Evolutionary conservation across 2,113 vertebrate species (phyloP), one percentile per base, ranked within the genome.

Genomic region (Alaudala cheleensis): DNA sequence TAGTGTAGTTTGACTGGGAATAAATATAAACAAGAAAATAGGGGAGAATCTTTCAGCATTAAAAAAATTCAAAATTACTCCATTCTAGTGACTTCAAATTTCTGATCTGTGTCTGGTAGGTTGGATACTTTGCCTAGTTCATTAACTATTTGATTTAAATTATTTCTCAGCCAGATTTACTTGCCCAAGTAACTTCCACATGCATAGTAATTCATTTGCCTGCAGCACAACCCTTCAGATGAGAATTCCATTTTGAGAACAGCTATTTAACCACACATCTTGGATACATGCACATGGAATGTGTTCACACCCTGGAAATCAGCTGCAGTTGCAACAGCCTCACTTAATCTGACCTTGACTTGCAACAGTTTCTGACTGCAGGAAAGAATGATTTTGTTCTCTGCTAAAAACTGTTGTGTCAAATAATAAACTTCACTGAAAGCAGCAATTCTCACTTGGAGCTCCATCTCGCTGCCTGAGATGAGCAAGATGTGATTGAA

Each of bases 281-380:
- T 44, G n/a, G 40, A 47, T 14, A 44, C 2, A 3, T 3, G 22
- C 11, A 33, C 28, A 24, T 3, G 0, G 3, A 54, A 12, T 5
- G 4, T 29, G 50, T 31, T 81, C 26, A 78, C 47, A 84, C 9
- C 5, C 51, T 67, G 12, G 39, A 62, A 90, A 66, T 16, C n/a
- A 2, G 7, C 1, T 12, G 10, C 5, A 4, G 37, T 24, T 49
- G 26, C n/a, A 60, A 42, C 11, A 76, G 45, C 21, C 24, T 79
- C 73, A n/a, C 24, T 83, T 78, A 28, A 45, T 58, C 31, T 79
- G 45, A 57, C 44, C 40, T 72, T 80, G 78, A 91, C 33, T 76
- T 53, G 7, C 44, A 85, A 54, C 33, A 53, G 29, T 42, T 74
- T 56, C 42, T 62, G 24, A 70, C 11, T 44, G 50, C 47, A 66